A percentile compares a stretch with the other conserved stretches of the same genome.
These are phyloP conservation scores for Lophius americanus DNA, from an alignment of 2,797 vertebrate genomes.

Conservation along the genomic window DNA sequence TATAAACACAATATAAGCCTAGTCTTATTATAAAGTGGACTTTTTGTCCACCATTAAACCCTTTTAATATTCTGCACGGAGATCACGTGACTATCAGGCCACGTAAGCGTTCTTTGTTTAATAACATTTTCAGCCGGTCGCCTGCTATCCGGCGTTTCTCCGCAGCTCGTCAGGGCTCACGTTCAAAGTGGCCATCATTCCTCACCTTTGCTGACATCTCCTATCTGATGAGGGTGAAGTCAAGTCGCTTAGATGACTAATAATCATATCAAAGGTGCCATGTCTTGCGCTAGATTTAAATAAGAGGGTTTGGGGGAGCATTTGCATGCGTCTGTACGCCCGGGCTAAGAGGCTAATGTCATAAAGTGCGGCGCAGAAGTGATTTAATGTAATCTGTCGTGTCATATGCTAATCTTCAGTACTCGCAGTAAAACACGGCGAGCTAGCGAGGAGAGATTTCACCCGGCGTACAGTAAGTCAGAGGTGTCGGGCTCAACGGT, in stretches of 20 bases:
- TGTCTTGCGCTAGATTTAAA: conserved; percentile 99
- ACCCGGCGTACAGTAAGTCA: conserved; percentile 39
- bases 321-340: conserved; percentile 96
- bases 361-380: conserved; percentile 93
- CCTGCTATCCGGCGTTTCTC: conserved; percentile 45
- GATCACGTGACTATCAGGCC: not conserved
- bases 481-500: conserved; percentile 58
- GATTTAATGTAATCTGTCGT: conserved; percentile 99
- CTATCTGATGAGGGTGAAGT: conserved; percentile 94
- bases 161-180: conserved; percentile 72
- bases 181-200: conserved; percentile 91
- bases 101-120: conserved; percentile 23
- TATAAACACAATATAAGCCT: too few relatives aligned
- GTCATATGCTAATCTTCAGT: conserved; percentile 99
- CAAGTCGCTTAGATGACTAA: conserved; percentile 97
- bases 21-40: too few relatives aligned
- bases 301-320: conserved; percentile 95
- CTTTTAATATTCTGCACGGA: not conserved
- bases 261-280: conserved; percentile 99
- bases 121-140: conserved; percentile 35
- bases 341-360: conserved; percentile 99
- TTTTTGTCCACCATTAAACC: too few relatives aligned
- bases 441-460: conserved; percentile 77
- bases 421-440: conserved; percentile 90
- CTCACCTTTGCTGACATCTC: conserved; percentile 90